These are phyloP conservation scores for Protonibea diacanthus DNA, from an alignment of 2,797 vertebrate genomes.

Conservation along the genomic window DNA sequence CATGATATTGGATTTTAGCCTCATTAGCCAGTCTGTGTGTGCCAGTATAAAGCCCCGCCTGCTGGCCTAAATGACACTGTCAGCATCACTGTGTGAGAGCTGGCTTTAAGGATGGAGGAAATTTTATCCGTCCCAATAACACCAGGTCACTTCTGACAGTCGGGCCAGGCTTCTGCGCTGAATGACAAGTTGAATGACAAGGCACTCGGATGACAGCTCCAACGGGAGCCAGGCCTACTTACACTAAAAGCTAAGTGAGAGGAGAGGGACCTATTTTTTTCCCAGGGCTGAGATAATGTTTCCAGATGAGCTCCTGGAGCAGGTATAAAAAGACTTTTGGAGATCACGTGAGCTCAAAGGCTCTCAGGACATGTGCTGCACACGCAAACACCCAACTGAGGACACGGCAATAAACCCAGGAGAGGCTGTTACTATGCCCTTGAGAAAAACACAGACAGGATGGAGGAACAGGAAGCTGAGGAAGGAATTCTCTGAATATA, in stretches of 20 bases:
- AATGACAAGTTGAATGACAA: constrained; percentile 54
- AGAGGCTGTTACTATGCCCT: not conserved
- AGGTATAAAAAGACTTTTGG: constrained; percentile 45
- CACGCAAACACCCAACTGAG: constrained; percentile 7
- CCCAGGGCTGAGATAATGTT: constrained; percentile 35
- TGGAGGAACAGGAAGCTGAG: not conserved
- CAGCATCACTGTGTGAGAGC: constrained; percentile 20
- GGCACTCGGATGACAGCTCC: constrained; percentile 45
- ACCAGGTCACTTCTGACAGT: constrained; percentile 47
- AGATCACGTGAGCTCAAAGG: constrained; percentile 40
- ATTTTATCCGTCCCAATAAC: constrained; percentile 45
- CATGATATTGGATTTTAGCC: not conserved
- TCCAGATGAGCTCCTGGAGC: constrained; percentile 50
- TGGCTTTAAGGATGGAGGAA: constrained; percentile 32
- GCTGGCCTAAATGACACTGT: constrained; percentile 18
- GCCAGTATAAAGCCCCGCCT: constrained; percentile 6
- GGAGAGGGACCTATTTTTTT: constrained; percentile 18
- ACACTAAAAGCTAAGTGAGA: constrained; percentile 34
- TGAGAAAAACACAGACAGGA: not conserved
- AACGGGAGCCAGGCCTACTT: constrained; percentile 20
- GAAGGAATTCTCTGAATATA: constrained; percentile 40
- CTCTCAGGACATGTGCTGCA: constrained; percentile 33
- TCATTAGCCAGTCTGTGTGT: not conserved
- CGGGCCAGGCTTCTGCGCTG: constrained; percentile 6
- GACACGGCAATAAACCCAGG: constrained; percentile 14